Evolutionary conservation across 2,888 invertebrate genomes (phyloP).

Genomic region (Amblyjoppa fuscipennis): DNA sequence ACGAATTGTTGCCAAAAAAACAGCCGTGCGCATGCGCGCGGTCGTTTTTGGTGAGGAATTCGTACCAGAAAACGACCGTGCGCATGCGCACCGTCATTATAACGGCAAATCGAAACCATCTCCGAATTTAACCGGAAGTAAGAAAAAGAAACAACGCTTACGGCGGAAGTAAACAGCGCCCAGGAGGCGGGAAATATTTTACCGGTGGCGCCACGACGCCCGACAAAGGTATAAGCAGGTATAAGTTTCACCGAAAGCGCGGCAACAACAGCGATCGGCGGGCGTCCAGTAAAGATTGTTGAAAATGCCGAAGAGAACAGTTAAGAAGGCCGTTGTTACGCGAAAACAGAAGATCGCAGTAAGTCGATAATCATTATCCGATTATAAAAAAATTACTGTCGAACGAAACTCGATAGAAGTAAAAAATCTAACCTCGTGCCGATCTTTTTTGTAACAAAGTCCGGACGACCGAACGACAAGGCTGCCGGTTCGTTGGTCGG

Average conservation of each 20-base stretch:
- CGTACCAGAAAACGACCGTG: too few relatives aligned
- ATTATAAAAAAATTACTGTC: not conserved
- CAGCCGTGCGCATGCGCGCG: too few relatives aligned
- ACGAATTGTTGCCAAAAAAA: too few relatives aligned
- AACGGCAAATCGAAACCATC: too few relatives aligned
- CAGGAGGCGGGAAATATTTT: too few relatives aligned
- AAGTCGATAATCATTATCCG: not conserved
- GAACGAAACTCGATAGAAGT: not conserved
- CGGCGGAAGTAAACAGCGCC: too few relatives aligned
- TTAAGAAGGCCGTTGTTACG: conserved; percentile 24
- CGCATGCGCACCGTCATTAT: too few relatives aligned
- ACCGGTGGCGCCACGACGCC: too few relatives aligned
- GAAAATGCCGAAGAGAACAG: conserved; percentile 28
- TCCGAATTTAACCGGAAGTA: too few relatives aligned
- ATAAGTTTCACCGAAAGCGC: not conserved
- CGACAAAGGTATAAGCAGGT: too few relatives aligned
- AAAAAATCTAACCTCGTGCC: not conserved
- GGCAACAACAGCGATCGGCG: not conserved
- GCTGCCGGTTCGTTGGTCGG: not conserved
- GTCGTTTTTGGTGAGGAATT: too few relatives aligned
- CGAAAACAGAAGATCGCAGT: conserved; percentile 18
- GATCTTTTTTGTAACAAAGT: conserved; percentile 1
- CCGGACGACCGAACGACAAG: not conserved
- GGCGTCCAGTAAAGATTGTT: not conserved
- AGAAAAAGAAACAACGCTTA: too few relatives aligned